A percentile compares a stretch with the other conserved stretches of the same genome.
phyloP scores from a whole-genome alignment of 2,113 vertebrate genomes.

The Potamarius usumacintae region DNA sequence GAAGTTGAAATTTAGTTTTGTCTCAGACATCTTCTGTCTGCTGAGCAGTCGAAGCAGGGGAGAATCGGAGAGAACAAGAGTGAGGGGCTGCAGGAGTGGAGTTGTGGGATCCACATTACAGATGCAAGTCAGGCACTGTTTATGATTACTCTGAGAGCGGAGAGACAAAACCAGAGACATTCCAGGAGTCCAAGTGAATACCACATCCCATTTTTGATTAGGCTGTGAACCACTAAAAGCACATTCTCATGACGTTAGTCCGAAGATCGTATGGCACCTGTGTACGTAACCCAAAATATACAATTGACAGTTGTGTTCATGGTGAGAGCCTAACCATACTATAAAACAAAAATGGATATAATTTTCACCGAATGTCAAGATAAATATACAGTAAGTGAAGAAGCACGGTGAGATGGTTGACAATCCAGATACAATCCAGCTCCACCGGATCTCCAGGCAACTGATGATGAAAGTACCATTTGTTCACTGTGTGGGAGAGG shows the following conservation, averaged over 20 bases:
- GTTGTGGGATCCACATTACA: constrained; percentile 56
- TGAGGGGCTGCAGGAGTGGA: constrained; percentile 19
- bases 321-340: background rate
- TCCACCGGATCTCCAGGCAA: constrained; percentile 4
- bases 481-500: constrained; percentile 51
- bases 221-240: constrained; percentile 20
- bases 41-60: constrained; percentile 11
- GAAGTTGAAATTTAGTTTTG: constrained; percentile 52
- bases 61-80: constrained; percentile 15
- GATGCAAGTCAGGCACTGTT: constrained; percentile 54
- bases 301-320: background rate
- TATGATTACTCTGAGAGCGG: constrained; percentile 55
- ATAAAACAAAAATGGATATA: background rate
- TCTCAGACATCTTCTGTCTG: constrained; percentile 41
- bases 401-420: background rate
- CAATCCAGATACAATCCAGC: background rate
- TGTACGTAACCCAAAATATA: background rate
- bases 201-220: constrained; percentile 16
- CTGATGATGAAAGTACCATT: constrained; percentile 60
- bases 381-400: background rate
- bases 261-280: background rate
- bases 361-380: background rate
- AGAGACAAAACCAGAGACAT: constrained; percentile 53
- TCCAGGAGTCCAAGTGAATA: constrained; percentile 50
- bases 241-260: constrained; percentile 28